These are phyloP conservation scores for Pangasius sanitwongsei DNA, from an alignment of 2,797 vertebrate species.

Conservation along the genomic window DNA sequence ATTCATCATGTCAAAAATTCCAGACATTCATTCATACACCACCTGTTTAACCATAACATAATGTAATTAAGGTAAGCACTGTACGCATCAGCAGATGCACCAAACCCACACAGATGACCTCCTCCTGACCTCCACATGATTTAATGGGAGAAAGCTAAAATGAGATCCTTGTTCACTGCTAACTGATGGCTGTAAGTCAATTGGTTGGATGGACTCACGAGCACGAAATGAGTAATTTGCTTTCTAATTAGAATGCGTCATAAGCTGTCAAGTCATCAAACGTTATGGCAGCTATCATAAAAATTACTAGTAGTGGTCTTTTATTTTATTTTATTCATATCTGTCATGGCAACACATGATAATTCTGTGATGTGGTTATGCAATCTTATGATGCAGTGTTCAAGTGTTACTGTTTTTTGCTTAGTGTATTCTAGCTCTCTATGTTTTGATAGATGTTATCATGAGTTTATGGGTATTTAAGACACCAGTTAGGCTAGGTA, in stretches of 20 bases:
- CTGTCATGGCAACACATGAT: background rate
- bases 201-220: background rate
- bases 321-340: background rate
- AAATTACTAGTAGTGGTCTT: background rate
- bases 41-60: slow-evolving; percentile 9
- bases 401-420: background rate
- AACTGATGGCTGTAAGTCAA: background rate
- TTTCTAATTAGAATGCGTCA: background rate
- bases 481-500: background rate
- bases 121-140: slow-evolving; percentile 4
- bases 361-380: background rate
- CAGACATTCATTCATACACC: background rate
- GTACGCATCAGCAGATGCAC: slow-evolving; percentile 1
- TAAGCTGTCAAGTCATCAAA: background rate
- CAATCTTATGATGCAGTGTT: background rate
- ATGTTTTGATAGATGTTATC: background rate
- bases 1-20: background rate
- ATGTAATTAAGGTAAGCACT: slow-evolving; percentile 23
- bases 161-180: slow-evolving; percentile 14
- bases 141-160: slow-evolving; percentile 15
- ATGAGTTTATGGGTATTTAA: slow-evolving; percentile 1
- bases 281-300: background rate
- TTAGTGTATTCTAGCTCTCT: background rate
- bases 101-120: slow-evolving; percentile 10
- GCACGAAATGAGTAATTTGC: background rate